Evolutionary conservation across 2,113 vertebrate genomes (phyloP).

Genomic region (Sander vitreus): DNA sequence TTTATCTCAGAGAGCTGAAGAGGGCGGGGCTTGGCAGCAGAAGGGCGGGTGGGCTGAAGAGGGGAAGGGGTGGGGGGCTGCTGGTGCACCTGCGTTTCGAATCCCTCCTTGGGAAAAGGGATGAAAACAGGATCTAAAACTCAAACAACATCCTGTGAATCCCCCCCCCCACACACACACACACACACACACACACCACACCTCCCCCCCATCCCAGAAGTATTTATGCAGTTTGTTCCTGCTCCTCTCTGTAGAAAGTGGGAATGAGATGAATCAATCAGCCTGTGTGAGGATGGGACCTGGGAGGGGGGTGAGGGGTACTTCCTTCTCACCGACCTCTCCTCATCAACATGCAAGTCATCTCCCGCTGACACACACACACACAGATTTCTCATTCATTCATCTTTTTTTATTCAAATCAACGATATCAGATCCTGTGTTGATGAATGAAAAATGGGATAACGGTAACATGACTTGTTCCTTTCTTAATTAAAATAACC

Average conservation of each 20-base stretch:
- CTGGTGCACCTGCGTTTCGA: slow-evolving; percentile 75
- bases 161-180: background rate
- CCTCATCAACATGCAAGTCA: slow-evolving; percentile 43
- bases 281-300: background rate
- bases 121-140: slow-evolving; percentile 84
- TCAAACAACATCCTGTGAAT: slow-evolving; percentile 83
- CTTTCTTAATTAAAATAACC: background rate
- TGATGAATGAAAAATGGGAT: slow-evolving; percentile 7
- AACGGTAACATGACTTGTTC: background rate
- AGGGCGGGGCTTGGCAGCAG: background rate
- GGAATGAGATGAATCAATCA: slow-evolving; percentile 65
- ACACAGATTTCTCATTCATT: slow-evolving; percentile 27
- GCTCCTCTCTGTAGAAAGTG: slow-evolving; percentile 46
- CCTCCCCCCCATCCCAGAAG: slow-evolving; percentile 17
- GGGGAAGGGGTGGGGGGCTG: background rate
- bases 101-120: slow-evolving; percentile 68
- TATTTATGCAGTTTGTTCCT: slow-evolving; percentile 71
- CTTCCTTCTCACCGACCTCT: slow-evolving; percentile 52
- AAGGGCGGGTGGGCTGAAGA: background rate
- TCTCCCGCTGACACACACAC: slow-evolving; percentile 11
- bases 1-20: no score
- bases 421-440: slow-evolving; percentile 40
- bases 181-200: no score
- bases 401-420: slow-evolving; percentile 50
- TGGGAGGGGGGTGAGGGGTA: background rate